Evolutionary conservation across 1,140 invertebrate species (phyloP), one percentile per base, ranked within the genome.

Genomic region (Trissolcus basalis): DNA sequence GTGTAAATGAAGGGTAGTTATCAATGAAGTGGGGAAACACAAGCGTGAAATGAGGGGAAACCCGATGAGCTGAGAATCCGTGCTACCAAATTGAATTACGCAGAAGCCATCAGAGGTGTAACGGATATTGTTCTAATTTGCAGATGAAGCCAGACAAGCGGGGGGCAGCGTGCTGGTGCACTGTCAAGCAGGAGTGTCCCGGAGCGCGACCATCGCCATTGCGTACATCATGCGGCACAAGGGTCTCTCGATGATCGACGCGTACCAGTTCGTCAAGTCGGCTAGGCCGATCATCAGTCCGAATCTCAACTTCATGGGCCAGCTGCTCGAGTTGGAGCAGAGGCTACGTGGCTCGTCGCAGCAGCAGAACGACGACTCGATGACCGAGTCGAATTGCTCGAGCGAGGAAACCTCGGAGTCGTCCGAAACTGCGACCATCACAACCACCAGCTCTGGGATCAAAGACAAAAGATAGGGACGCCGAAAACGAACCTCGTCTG

Each of bases 221-320:
- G 96, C 96, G 9, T 98, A 97, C 88, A 91, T 98, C 69, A 97
- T 98, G 94, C 93, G 95, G 78, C 94, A 96, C 87, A 94, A 94
- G 78, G 91, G 92, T 48, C 86, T 97, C 82, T 92, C 92, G n/a
- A 95, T 97, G 91, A 90, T 95, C 19, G 95, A 98, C 79, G 96
- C 96, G 2, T 98, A 96, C 89, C 93, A 94, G 77, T 91, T 94
- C 80, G 96, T 98, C 36, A 96, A 97, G 83, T 91, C 91, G 47
- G 93, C 93, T 47, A 90, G 97, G 49, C 92, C 93, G 27, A 98
- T 98, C 84, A 98, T 99, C 78, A 97, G 96, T 48, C 97, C 97
- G 0, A 98, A 99, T 88, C 92, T 99, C 47, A 98, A 98, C 84
- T 99, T 99, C 88, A 97, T 99, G 93, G 96, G 94, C 8, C 97